These are phyloP conservation scores for Corythucha ciliata DNA, from an alignment of 2,888 invertebrate genomes.

Conservation along the genomic window DNA sequence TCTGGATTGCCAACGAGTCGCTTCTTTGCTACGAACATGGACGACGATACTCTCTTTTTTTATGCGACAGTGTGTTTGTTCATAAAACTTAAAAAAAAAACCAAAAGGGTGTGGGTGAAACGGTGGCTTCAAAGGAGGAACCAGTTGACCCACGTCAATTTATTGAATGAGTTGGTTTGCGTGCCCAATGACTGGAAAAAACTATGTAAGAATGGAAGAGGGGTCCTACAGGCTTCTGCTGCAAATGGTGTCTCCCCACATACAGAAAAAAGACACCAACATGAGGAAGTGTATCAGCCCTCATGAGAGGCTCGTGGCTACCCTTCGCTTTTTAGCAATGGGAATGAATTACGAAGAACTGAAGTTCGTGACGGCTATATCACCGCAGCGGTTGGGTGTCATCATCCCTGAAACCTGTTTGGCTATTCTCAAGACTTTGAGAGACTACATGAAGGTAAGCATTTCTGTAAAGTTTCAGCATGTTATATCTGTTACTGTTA, in stretches of 20 bases:
- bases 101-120: constrained; percentile 11
- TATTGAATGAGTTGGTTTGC: constrained; percentile 4
- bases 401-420: constrained; percentile 14
- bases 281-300: constrained; percentile 6
- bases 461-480: no score
- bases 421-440: constrained; percentile 11
- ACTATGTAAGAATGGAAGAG: constrained; percentile 9
- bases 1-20: no score
- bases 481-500: no score
- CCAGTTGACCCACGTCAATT: constrained; percentile 9
- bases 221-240: constrained; percentile 7
- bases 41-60: no score
- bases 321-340: constrained; percentile 9
- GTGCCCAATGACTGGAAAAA: constrained; percentile 12
- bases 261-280: background rate
- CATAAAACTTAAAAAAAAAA: no score
- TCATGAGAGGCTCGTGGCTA: constrained; percentile 11
- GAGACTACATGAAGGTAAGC: no score
- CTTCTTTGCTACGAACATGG: no score
- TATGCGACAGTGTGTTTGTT: no score
- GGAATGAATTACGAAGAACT: constrained; percentile 13
- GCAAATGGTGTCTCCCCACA: background rate
- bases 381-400: constrained; percentile 15
- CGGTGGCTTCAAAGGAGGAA: constrained; percentile 8
- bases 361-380: constrained; percentile 14